Percentiles rank a stretch among this genome's conserved stretches.
Conservation (phyloP, 2,797 vertebrate species). For the Chrysocyon brachyurus region DNA sequence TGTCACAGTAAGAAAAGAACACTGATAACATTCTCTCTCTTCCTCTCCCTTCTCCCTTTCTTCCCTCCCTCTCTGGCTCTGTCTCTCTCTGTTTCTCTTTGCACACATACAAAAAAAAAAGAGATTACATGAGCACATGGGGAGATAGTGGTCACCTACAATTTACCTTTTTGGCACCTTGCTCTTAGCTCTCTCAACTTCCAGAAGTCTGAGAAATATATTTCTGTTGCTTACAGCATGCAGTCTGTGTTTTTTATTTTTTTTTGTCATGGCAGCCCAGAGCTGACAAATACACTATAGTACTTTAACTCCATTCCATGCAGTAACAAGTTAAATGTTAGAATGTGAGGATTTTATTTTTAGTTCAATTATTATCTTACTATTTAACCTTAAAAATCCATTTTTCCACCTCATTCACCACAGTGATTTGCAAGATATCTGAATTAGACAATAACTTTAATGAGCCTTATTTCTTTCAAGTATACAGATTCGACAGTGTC, state of each 20-base stretch:
- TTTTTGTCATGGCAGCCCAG: neutral
- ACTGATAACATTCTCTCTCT: neutral
- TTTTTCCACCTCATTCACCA: constrained; percentile 67
- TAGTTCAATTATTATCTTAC: constrained; percentile 43
- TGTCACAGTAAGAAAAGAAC: neutral
- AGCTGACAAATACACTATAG: neutral
- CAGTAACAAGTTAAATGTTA: neutral
- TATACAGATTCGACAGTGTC: constrained; percentile 40
- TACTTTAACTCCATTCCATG: neutral
- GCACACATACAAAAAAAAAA: neutral
- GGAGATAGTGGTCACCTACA: neutral
- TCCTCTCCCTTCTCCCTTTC: neutral
- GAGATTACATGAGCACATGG: neutral
- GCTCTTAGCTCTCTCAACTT: neutral
- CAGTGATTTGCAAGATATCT: constrained; percentile 43
- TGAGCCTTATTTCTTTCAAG: constrained; percentile 61
- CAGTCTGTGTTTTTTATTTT: neutral
- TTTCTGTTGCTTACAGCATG: neutral
- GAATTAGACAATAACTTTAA: constrained; percentile 56
- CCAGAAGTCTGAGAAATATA: neutral
- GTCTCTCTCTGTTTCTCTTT: too few relatives aligned
- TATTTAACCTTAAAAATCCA: constrained; percentile 58
- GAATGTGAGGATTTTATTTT: constrained; percentile 22
- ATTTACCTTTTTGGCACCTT: neutral
- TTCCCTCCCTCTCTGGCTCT: neutral